Conservation (phyloP, 2,797 vertebrate genomes). For the Phoxinus dragarum region DNA sequence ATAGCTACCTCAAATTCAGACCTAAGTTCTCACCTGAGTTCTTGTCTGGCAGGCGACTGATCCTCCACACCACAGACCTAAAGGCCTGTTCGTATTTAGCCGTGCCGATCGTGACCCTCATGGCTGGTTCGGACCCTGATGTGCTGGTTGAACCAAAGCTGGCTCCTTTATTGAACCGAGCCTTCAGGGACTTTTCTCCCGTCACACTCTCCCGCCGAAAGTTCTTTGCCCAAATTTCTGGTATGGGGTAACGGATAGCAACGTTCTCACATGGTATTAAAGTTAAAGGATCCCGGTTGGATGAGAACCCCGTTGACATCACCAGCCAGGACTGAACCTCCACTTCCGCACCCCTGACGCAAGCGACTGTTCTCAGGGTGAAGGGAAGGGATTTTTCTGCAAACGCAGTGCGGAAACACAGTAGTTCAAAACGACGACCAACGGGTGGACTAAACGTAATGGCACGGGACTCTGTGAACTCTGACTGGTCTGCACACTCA, state of each 20-base stretch:
- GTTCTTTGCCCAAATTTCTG: conserved; percentile 89
- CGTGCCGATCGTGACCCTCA: conserved; percentile 89
- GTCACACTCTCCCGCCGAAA: conserved; percentile 86
- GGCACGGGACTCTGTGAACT: conserved; percentile 76
- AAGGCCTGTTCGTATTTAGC: conserved; percentile 91
- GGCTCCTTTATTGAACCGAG: conserved; percentile 88
- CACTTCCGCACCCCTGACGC: conserved; percentile 84
- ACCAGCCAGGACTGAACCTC: conserved; percentile 90
- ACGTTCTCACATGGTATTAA: conserved; percentile 89
- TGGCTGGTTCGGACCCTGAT: conserved; percentile 87
- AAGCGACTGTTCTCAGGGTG: conserved; percentile 83
- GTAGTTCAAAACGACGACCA: conserved; percentile 85
- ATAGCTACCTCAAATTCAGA: background rate
- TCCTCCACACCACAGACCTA: conserved; percentile 89
- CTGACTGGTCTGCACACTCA: conserved; percentile 77
- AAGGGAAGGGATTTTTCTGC: conserved; percentile 87
- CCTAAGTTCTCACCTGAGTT: conserved; percentile 83
- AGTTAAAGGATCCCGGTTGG: conserved; percentile 83
- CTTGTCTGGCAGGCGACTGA: conserved; percentile 88
- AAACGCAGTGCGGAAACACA: conserved; percentile 84
- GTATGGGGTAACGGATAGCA: conserved; percentile 86
- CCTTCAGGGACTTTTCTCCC: conserved; percentile 88
- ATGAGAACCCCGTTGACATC: conserved; percentile 86
- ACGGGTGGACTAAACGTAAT: conserved; percentile 83
- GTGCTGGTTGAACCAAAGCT: conserved; percentile 83